Evolutionary conservation across 1,140 invertebrate genomes (phyloP), one percentile per base, ranked within the genome.

Genomic region (Neuroterus valhalla): DNA sequence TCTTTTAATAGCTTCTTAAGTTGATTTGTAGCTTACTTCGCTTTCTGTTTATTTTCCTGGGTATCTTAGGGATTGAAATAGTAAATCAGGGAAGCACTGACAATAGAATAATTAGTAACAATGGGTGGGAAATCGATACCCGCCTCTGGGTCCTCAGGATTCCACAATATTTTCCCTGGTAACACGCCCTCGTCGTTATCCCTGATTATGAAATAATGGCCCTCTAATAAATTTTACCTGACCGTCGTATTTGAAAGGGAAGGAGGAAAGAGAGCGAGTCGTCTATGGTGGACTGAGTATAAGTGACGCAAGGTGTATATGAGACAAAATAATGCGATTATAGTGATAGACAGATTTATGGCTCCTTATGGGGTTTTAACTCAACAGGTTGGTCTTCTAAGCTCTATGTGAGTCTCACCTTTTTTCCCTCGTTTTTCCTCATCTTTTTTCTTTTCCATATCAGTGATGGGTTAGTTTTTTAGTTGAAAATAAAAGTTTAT

Each of bases 281-380:
- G 6, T 8, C 8, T 15, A 31, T 23, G 0, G 50, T 62, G 21
- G 55, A 62, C 55, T 62, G 21, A 62, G 31, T 62, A 62, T 8
- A 48, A 62, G 52, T 62, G 55, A 62, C 55, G 26, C 55, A 62
- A 62, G 26, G 55, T 62, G 55, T 52, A 52, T 55, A 55, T 26
- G 55, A 62, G 23, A 15, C n/a, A 62, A 75, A 82, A 82, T 87
- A 88, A 87, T 88, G 84, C 86, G 86, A 84, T 88, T 88, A 88
- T 80, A 75, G 68, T 78, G 76, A 83, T 85, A 81, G 81, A 81
- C 77, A 84, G 84, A 87, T 87, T 88, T 86, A 87, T 86, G 75
- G 74, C 81, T 82, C 79, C 87, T 88, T 87, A 86, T 80, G 78
- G 80, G 83, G 87, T 87, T 87, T 84, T 85, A 86, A 88, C 86